Base-by-base conservation (phyloP, 2,797 vertebrate genomes). In the Echeneis naucrates region DNA sequence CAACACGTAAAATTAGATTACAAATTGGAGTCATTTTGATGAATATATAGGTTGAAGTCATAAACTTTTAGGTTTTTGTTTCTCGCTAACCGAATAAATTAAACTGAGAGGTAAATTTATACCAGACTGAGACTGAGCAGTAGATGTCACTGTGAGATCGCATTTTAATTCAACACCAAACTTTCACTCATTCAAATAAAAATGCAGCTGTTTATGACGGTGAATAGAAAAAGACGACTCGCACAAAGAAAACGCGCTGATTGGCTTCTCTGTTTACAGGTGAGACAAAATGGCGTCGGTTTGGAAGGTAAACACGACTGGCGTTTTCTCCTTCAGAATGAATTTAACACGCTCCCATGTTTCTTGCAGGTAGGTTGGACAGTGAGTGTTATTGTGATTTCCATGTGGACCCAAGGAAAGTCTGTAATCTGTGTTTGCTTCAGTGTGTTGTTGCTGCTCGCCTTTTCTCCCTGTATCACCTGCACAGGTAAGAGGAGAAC, bases 281-380 rank as follows among this genome's bases (percentile, higher is more conserved):
- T 66, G 53, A 19, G 55, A 21, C 40, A 72, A 77, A 32, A 87
- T 75, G 66, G 71, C 48, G 58, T 4, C 77, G 0, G 24, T 4
- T 23, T 3, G 2, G 11, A 1, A 64, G 11, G 19, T 56, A 53
- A 75, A 44, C 40, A 42, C 40, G 17, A n/a, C 40, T n/a, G 40
- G 44, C 40, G 7, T 19, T 38, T 37, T 3, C 27, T 9, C 21
- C 14, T 14, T n/a, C 6, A 64, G 30, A 24, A 68, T 60, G 65
- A 55, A 13, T 9, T 4, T 23, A 19, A 16, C 12, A 2, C 19
- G 0, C 32, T 1, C 2, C 1, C 6, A 4, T 4, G 2, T 23
- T 30, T 1, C 68, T 8, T 59, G 37, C 11, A 10, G 61, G 80
- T 86, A 24, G 30, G 80, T 71, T 16, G 45, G 1, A 52, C 0